A percentile compares a stretch with the other conserved stretches of the same genome.
Conservation (phyloP, 2,797 vertebrate genomes). For the Tiaroga cobitis region DNA sequence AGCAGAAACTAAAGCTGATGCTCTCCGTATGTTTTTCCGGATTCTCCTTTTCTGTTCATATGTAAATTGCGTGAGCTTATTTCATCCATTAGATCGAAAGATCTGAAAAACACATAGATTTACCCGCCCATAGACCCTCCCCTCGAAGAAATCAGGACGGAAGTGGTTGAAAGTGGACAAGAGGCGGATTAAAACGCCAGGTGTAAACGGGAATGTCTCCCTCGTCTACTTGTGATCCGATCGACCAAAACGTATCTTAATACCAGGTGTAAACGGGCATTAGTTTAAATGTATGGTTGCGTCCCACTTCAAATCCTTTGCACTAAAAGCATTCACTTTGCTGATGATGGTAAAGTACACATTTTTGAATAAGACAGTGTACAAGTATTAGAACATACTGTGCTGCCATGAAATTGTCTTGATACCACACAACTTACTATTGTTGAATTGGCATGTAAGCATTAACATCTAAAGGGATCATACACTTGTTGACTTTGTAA, state of each 20-base stretch:
- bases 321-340: not conserved
- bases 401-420: not conserved
- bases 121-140: too few relatives aligned
- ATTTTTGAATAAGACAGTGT: not conserved
- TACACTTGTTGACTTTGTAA: not conserved
- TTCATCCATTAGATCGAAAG: too few relatives aligned
- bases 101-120: too few relatives aligned
- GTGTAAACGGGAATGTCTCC: not conserved
- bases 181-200: not conserved
- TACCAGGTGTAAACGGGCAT: too few relatives aligned
- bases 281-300: not conserved
- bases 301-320: not conserved
- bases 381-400: not conserved
- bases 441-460: not conserved
- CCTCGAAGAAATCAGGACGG: too few relatives aligned
- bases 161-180: too few relatives aligned
- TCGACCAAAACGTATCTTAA: not conserved
- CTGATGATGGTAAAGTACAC: not conserved
- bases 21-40: too few relatives aligned
- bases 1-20: too few relatives aligned
- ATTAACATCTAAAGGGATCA: not conserved
- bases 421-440: not conserved
- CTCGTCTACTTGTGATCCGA: not conserved
- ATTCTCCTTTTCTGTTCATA: rapidly evolving
- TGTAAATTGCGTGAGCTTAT: too few relatives aligned